Base-by-base conservation (phyloP, 1,140 invertebrate genomes). In the Aradophagus sp. region DNA sequence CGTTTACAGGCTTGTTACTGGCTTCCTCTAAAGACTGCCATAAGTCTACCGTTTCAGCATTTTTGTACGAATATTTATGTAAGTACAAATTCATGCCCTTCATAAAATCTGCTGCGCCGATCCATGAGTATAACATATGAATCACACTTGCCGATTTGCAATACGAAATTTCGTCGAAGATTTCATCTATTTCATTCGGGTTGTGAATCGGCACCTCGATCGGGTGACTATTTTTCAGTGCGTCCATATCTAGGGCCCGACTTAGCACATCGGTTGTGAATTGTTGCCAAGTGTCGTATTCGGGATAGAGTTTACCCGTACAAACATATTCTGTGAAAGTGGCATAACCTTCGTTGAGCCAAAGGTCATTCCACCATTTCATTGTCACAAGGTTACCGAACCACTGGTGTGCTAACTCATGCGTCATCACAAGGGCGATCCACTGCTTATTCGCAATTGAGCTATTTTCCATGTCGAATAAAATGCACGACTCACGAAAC, bases 91-190 rank as follows among this genome's bases (percentile, higher is more conserved):
- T 92, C 93, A 99, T 97, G 14, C 97, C 97, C 83, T 92, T 94
- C 17, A 93, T 90, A 80, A 99, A 99, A 83, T 95, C 93, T 76
- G 92, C 88, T 81, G 97, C 95, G 8, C 97, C 97, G 75, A 99
- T 94, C 77, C 97, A 99, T 75, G 93, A 91, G 81, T 98, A 95
- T 29, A 99, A 86, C 98, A 99, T 99, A 70, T 23, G 41, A 58
- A 69, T 76, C 2, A 12, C 3, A 13, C 12, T 32, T 0, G 94
- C 94, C 11, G 92, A 95, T 86, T 98, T 98, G 72, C 92, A 92
- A 82, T 98, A 99, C 23, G 96, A 97, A 78, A 99, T 98, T 65
- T 94, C 91, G 87, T 99, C 97, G 84, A 98, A 99, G 69, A 98
- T 97, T 82, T 97, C 95, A 80, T 96, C 94, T 66, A 98, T 95